A percentile compares a stretch with the other conserved stretches of the same genome.
phyloP scores from a whole-genome alignment of 2,888 invertebrate genomes.

The Phaedon cochleariae region DNA sequence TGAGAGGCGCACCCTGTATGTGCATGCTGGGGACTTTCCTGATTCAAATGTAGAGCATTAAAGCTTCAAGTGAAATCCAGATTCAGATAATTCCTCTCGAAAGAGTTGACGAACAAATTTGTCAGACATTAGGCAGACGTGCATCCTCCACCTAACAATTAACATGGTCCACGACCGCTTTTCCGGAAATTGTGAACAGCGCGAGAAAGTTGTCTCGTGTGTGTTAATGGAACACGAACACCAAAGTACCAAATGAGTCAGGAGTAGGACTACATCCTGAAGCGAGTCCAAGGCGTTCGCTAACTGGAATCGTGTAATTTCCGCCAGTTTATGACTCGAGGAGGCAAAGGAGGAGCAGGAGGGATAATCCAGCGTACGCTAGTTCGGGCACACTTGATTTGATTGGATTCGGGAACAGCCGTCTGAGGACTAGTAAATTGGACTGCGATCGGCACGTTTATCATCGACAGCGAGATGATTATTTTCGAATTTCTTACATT shows the following conservation, averaged over 20 bases:
- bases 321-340: slow-evolving; percentile 56
- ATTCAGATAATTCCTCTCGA: too few species aligned
- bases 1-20: too few species aligned
- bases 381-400: slow-evolving; percentile 57
- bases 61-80: too few species aligned
- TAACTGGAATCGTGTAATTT: slow-evolving; percentile 59
- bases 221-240: slow-evolving; percentile 43
- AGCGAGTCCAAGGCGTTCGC: slow-evolving; percentile 54
- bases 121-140: slow-evolving; percentile 18
- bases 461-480: slow-evolving; percentile 52
- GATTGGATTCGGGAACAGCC: slow-evolving; percentile 59
- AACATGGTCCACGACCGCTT: slow-evolving; percentile 13
- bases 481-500: slow-evolving; percentile 45
- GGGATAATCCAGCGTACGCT: slow-evolving; percentile 50
- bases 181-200: slow-evolving; percentile 35
- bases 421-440: slow-evolving; percentile 58
- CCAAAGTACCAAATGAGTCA: slow-evolving; percentile 49
- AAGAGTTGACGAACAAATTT: slow-evolving; percentile 2
- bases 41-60: too few species aligned
- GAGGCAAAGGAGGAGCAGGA: slow-evolving; percentile 37
- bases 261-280: slow-evolving; percentile 42
- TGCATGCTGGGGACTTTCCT: too few species aligned
- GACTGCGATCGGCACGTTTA: slow-evolving; percentile 54
- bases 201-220: slow-evolving; percentile 35
- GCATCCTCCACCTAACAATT: slow-evolving; percentile 15